Conservation (phyloP, 92 coral and sea anemone species). For the Galaxea fascicularis region DNA sequence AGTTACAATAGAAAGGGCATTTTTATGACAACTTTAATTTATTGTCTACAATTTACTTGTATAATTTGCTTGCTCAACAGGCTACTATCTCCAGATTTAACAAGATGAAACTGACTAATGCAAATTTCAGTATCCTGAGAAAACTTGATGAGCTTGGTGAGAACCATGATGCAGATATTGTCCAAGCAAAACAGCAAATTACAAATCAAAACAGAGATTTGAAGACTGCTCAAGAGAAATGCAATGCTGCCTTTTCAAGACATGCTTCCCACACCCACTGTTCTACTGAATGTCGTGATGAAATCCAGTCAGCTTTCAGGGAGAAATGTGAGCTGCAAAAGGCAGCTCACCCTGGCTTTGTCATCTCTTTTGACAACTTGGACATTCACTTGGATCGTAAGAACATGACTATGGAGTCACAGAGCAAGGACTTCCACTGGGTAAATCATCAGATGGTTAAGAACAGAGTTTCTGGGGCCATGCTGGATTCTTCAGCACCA, state of each 20-base stretch:
- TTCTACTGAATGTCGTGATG: conserved; percentile 31
- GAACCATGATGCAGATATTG: conserved; percentile 56
- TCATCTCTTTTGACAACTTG: too few relatives aligned
- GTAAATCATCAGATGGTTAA: too few relatives aligned
- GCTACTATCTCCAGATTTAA: conserved; percentile 63
- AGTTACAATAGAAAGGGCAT: not conserved
- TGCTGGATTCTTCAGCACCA: too few relatives aligned
- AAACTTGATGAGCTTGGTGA: conserved; percentile 64
- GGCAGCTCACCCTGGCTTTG: too few relatives aligned
- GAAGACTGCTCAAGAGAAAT: conserved; percentile 44
- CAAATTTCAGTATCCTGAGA: conserved; percentile 45
- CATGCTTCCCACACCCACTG: conserved; percentile 48
- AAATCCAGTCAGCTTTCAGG: too few relatives aligned
- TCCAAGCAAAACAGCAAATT: conserved; percentile 44
- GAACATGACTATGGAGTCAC: too few relatives aligned
- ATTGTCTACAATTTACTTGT: not conserved
- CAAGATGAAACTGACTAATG: conserved; percentile 67
- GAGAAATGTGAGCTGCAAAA: too few relatives aligned
- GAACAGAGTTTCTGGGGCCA: too few relatives aligned
- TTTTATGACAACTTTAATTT: not conserved
- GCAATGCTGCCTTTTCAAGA: not conserved
- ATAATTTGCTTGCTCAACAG: conserved; percentile 38
- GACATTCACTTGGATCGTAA: too few relatives aligned
- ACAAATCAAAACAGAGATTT: conserved; percentile 28
- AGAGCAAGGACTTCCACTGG: too few relatives aligned